phyloP scores from a whole-genome alignment of 1,140 invertebrate genomes.

The Drosophila sturtevanti region DNA sequence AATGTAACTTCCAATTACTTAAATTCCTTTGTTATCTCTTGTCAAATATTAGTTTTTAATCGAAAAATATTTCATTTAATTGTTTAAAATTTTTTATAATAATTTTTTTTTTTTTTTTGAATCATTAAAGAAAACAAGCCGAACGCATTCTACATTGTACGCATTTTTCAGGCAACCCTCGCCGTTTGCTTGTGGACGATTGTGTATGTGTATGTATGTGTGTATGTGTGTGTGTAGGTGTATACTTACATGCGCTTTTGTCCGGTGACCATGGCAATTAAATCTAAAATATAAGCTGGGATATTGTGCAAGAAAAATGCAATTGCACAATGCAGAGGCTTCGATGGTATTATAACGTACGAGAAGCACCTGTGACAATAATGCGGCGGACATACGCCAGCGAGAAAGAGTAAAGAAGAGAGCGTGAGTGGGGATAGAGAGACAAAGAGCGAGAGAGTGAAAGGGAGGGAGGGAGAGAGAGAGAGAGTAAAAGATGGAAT shows the following conservation, averaged over 20 bases:
- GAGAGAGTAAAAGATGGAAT: background rate
- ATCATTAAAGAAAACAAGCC: no score
- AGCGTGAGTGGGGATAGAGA: background rate
- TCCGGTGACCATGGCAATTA: slow-evolving; percentile 84
- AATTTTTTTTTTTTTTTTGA: no score
- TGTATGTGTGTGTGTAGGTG: slow-evolving; percentile 31
- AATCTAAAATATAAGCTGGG: slow-evolving; percentile 86
- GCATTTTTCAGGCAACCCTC: background rate
- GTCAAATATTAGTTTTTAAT: no score
- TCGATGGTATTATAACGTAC: slow-evolving; percentile 82
- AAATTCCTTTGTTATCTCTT: no score
- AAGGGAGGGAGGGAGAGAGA: background rate
- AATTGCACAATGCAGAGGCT: slow-evolving; percentile 80
- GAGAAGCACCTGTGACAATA: slow-evolving; percentile 83
- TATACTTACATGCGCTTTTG: slow-evolving; percentile 86
- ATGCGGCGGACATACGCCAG: slow-evolving; percentile 59
- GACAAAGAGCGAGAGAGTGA: background rate
- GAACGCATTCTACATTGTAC: no score
- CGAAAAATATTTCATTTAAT: no score
- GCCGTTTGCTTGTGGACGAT: slow-evolving; percentile 23
- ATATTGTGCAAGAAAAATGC: slow-evolving; percentile 85
- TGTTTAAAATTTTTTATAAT: no score
- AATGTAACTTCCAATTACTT: no score
- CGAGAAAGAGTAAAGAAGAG: background rate
- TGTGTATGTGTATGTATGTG: slow-evolving; percentile 13